Conservation (phyloP, 2,113 vertebrate genomes). For the Spea multiplicata region DNA sequence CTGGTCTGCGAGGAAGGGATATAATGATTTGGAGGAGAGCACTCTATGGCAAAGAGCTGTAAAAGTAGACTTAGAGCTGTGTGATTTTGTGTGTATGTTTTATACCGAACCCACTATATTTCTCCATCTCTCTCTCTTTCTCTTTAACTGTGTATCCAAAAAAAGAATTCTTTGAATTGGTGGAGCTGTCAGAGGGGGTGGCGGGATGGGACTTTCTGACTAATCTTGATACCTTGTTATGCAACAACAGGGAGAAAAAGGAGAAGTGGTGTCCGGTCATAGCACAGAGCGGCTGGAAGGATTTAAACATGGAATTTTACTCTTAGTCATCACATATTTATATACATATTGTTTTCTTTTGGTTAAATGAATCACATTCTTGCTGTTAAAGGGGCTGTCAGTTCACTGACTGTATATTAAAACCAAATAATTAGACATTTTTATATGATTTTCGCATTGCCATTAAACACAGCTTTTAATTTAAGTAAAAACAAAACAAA, state of each 20-base stretch:
- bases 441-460: no score
- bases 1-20: no score
- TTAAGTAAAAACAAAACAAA: no score
- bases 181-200: slow-evolving; percentile 32
- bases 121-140: not conserved
- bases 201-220: slow-evolving; percentile 54
- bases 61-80: no score
- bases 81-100: no score
- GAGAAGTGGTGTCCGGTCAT: slow-evolving; percentile 58
- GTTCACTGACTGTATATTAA: not conserved
- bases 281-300: slow-evolving; percentile 50
- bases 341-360: slow-evolving; percentile 53
- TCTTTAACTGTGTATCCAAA: slow-evolving; percentile 13
- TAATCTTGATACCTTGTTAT: slow-evolving; percentile 63
- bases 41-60: no score
- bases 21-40: no score
- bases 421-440: no score
- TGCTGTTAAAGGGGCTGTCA: slow-evolving; percentile 50
- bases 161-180: slow-evolving; percentile 20
- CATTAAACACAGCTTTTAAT: no score
- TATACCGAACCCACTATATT: no score
- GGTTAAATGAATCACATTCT: slow-evolving; percentile 52
- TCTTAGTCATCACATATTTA: slow-evolving; percentile 71
- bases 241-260: slow-evolving; percentile 60
- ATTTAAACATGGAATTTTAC: slow-evolving; percentile 69